A percentile compares a stretch with the other conserved stretches of the same genome.
phyloP scores from a whole-genome alignment of 2,797 vertebrate species.

The Coendou prehensilis region DNA sequence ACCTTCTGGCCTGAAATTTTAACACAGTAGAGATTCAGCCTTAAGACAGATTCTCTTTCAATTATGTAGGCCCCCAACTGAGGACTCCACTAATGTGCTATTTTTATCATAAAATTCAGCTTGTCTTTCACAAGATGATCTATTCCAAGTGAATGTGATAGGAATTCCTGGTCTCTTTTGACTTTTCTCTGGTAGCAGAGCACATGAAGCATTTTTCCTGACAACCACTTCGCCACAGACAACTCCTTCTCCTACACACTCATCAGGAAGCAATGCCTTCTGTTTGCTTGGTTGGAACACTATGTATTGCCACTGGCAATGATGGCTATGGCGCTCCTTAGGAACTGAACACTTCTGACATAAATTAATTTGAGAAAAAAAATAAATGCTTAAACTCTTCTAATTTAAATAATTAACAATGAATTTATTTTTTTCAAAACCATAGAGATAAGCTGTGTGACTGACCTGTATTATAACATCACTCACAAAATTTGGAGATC shows the following conservation, averaged over 20 bases:
- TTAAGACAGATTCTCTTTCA: slow-evolving; percentile 63
- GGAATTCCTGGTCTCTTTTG: slow-evolving; percentile 46
- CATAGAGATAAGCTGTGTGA: neutral
- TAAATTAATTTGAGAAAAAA: neutral
- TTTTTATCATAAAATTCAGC: slow-evolving; percentile 66
- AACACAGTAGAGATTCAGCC: slow-evolving; percentile 38
- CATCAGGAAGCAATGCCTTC: neutral
- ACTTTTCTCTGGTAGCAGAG: slow-evolving; percentile 58
- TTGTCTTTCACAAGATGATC: slow-evolving; percentile 51
- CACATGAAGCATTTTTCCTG: neutral
- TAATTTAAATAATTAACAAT: neutral
- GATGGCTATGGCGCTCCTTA: neutral
- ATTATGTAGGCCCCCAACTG: slow-evolving; percentile 59
- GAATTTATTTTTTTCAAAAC: neutral
- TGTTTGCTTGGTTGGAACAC: neutral
- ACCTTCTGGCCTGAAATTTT: slow-evolving; percentile 23
- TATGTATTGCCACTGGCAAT: neutral
- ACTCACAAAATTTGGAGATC: neutral
- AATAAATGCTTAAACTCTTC: neutral
- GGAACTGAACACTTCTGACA: neutral
- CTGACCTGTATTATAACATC: neutral
- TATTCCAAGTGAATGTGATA: slow-evolving; percentile 25
- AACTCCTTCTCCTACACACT: neutral
- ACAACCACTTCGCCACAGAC: neutral
- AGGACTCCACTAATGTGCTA: slow-evolving; percentile 44